Conservation (phyloP, 2,888 invertebrate genomes). For the Stenoptilia bipunctidactyla region DNA sequence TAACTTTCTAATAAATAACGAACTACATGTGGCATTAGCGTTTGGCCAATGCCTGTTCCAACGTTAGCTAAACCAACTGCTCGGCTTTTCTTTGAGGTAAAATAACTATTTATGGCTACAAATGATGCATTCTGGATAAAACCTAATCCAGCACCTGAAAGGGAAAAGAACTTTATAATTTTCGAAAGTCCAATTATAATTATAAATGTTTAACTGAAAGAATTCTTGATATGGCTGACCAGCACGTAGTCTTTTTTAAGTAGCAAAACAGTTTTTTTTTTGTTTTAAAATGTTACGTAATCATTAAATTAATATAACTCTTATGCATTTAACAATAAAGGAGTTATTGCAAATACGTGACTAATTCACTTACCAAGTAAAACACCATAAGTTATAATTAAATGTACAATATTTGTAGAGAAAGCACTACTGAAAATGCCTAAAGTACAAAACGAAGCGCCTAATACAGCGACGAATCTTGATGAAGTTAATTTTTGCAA, state of each 20-base stretch:
- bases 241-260: no score
- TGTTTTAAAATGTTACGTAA: no score
- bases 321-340: no score
- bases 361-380: constrained; percentile 45
- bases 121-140: constrained; percentile 80
- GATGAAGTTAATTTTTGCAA: constrained; percentile 65
- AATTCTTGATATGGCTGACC: no score
- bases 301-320: no score
- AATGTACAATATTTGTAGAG: constrained; percentile 50
- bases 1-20: constrained; percentile 74
- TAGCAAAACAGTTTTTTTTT: no score
- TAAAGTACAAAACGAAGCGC: constrained; percentile 42
- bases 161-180: no score
- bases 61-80: constrained; percentile 84
- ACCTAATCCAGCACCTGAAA: constrained; percentile 76
- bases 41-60: constrained; percentile 82
- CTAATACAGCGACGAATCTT: constrained; percentile 50
- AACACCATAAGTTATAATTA: constrained; percentile 55
- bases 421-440: constrained; percentile 61
- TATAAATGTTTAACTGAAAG: no score
- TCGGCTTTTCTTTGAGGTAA: constrained; percentile 74
- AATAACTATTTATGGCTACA: constrained; percentile 80
- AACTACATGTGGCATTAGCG: constrained; percentile 80
- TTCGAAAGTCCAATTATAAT: no score
- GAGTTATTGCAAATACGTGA: no score